Evolutionary conservation across 2,113 vertebrate genomes (phyloP), one percentile per base, ranked within the genome.

Genomic region (Megaceryle torquata): DNA sequence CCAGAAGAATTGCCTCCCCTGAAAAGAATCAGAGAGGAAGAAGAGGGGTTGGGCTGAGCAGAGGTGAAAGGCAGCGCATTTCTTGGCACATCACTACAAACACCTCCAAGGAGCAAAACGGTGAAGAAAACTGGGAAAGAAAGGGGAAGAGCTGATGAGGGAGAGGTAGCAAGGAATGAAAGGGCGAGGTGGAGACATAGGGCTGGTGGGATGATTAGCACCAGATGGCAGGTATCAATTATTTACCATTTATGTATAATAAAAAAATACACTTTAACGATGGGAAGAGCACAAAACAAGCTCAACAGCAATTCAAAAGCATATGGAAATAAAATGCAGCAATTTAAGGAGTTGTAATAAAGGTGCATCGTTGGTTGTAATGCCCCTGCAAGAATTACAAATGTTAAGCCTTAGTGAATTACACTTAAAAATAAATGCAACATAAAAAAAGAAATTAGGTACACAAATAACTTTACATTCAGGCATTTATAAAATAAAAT

Each of bases 181-280:
- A 93, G 96, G 96, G 92, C 94, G 95, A 94, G 91, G 59, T 39
- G 81, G 90, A 92, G 91, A 64, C 81, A 81, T 37, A 86, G 92
- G 96, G 91, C 87, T 90, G 86, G 85, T 61, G 86, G 82, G 68
- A 94, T 89, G 94, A 97, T 97, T 95, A 96, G 96, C 95, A 91
- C 94, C 98, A 98, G 96, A 97, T 98, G 98, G 98, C 97, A 98
- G 97, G 97, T 98, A 98, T 98, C 97, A 98, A 98, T 98, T 98
- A 98, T 98, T 98, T 98, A 98, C 97, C 97, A 96, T 98, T 98
- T 98, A 98, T 95, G 94, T 88, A 98, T 97, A 96, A 97, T 98
- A 97, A 98, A 97, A 97, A 98, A 98, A 97, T 95, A 94, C 95
- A 96, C 91, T 98, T 97, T 97, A 97, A 97, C 63, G 88, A 96